phyloP scores from a whole-genome alignment of 2,113 vertebrate genomes.

The Laticauda colubrina region DNA sequence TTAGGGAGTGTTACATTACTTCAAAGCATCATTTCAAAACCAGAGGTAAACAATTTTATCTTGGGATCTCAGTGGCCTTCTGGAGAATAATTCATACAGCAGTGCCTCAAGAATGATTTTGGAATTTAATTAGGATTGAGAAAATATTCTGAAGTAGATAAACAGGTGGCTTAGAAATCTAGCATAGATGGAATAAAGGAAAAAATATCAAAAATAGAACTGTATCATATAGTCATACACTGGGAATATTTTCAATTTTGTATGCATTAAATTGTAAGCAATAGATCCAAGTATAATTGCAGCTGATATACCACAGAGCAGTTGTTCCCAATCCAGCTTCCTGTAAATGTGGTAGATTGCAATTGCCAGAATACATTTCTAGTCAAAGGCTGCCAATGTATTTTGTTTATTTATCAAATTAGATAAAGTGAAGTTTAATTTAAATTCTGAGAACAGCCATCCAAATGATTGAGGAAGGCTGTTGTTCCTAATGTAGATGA shows the following conservation, averaged over 20 bases:
- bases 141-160: background rate
- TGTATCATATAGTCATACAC: background rate
- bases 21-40: constrained; percentile 11
- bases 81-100: background rate
- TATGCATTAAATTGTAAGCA: background rate
- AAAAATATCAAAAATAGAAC: background rate
- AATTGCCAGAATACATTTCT: background rate
- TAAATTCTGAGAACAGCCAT: background rate
- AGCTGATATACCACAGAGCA: background rate
- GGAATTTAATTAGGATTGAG: background rate
- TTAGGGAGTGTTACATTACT: background rate
- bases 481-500: background rate
- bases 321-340: background rate
- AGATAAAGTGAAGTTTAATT: background rate
- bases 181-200: background rate
- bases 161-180: background rate
- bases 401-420: background rate
- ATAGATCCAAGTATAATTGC: background rate
- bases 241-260: background rate
- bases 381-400: background rate
- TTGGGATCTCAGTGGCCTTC: background rate
- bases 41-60: constrained; percentile 28
- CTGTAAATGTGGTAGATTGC: background rate
- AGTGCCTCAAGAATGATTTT: background rate
- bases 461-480: background rate